Evolutionary conservation across 2,113 vertebrate genomes (phyloP).

Genomic region (Dunckerocampus dactyliophorus): DNA sequence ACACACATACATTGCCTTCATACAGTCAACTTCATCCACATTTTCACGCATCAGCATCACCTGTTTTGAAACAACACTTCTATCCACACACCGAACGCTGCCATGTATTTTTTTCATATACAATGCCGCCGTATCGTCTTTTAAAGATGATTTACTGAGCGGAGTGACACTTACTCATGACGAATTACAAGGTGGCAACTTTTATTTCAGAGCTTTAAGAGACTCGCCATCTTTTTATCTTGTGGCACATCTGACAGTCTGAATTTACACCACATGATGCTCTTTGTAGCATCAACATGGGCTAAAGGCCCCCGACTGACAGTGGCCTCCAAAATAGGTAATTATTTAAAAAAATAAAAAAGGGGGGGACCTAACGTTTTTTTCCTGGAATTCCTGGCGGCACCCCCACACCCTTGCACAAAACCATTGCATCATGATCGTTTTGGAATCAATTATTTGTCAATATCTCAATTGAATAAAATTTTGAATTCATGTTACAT

Average conservation of each 20-base stretch:
- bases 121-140: not conserved
- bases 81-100: no score
- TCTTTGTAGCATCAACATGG: not conserved
- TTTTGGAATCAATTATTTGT: no score
- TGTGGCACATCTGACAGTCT: slow-evolving; percentile 25
- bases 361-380: no score
- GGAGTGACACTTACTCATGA: not conserved
- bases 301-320: not conserved
- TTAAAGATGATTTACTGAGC: slow-evolving; percentile 10
- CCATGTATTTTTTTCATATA: not conserved
- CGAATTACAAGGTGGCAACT: slow-evolving; percentile 19
- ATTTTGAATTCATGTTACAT: no score
- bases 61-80: no score
- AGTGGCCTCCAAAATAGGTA: no score
- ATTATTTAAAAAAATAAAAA: no score
- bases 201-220: slow-evolving; percentile 7
- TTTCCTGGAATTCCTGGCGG: no score
- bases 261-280: slow-evolving; percentile 1
- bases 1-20: not conserved
- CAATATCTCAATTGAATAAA: no score
- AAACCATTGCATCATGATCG: no score
- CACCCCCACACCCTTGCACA: no score
- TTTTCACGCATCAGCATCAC: not conserved
- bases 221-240: slow-evolving; percentile 6
- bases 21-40: not conserved